phyloP scores from a whole-genome alignment of 2,888 invertebrate species.

The Caradrina kadenii region DNA sequence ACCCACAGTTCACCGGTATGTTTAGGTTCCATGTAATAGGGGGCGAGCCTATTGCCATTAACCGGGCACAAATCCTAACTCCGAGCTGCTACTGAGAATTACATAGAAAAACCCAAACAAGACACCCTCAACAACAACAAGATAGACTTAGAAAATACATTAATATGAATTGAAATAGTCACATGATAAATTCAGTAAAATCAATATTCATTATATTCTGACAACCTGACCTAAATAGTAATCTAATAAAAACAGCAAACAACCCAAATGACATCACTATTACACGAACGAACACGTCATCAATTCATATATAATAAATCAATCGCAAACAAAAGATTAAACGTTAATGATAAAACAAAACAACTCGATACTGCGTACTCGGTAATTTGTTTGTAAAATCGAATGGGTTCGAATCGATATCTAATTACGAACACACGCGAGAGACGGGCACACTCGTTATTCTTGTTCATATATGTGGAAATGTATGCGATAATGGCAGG shows the following conservation, averaged over 20 bases:
- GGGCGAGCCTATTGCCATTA: too few relatives aligned
- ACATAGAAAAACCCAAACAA: too few relatives aligned
- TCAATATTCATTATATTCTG: too few relatives aligned
- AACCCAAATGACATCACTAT: conserved; percentile 14
- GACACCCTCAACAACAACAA: too few relatives aligned
- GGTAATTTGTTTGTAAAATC: conserved; percentile 60
- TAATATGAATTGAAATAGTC: too few relatives aligned
- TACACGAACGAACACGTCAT: conserved; percentile 25
- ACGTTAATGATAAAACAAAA: conserved; percentile 51
- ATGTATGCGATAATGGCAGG: conserved; percentile 65
- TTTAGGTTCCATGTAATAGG: too few relatives aligned
- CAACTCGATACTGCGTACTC: conserved; percentile 41
- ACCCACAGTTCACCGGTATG: too few relatives aligned
- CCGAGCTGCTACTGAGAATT: too few relatives aligned
- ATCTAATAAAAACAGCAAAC: background rate
- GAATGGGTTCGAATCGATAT: conserved; percentile 62
- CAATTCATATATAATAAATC: conserved; percentile 42
- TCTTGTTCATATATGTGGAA: conserved; percentile 73
- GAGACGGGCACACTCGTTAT: conserved; percentile 71
- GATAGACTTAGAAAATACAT: too few relatives aligned
- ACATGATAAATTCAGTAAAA: too few relatives aligned
- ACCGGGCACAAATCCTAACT: too few relatives aligned
- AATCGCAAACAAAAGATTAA: conserved; percentile 43
- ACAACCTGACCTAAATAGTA: background rate
- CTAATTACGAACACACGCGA: conserved; percentile 64